These are phyloP conservation scores for Dendrophyllia cribrosa DNA, from an alignment of 64 coral and sea anemone species.

Conservation along the genomic window DNA sequence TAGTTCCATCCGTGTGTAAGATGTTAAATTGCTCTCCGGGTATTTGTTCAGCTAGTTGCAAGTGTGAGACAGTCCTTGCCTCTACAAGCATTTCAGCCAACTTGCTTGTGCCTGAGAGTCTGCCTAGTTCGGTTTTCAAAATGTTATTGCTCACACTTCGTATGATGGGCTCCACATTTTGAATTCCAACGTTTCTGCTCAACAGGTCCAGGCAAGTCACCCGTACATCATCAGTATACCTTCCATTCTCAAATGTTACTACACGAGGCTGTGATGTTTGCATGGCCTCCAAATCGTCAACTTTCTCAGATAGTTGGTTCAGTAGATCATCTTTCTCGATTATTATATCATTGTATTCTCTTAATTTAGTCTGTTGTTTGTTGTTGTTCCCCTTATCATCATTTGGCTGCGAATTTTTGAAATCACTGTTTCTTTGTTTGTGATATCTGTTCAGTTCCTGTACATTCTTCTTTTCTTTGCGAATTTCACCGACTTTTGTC, in stretches of 20 bases:
- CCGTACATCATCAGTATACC: constrained; percentile 40
- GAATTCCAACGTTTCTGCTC: constrained; percentile 45
- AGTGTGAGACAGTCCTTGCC: constrained; percentile 47
- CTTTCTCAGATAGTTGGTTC: constrained; percentile 40
- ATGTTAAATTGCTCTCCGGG: constrained; percentile 50
- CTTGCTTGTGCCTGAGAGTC: constrained; percentile 49
- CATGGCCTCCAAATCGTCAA: constrained; percentile 19
- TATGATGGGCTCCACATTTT: constrained; percentile 54
- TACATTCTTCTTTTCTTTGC: constrained; percentile 48
- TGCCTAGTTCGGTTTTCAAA: constrained; percentile 53
- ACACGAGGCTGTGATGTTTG: constrained; percentile 22
- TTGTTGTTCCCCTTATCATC: constrained; percentile 4
- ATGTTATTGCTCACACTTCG: constrained; percentile 48
- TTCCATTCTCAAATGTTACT: constrained; percentile 55
- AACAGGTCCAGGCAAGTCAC: constrained; percentile 40
- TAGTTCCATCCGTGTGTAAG: constrained; percentile 48
- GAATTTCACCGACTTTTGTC: constrained; percentile 28
- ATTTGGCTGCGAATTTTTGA: constrained; percentile 34
- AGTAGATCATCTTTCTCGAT: constrained; percentile 49
- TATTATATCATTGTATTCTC: constrained; percentile 41
- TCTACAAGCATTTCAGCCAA: constrained; percentile 46
- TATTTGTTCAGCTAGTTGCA: constrained; percentile 40
- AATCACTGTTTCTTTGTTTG: constrained; percentile 38
- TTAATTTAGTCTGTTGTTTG: constrained; percentile 17
- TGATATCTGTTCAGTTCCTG: constrained; percentile 39